phyloP scores from a whole-genome alignment of 2,113 vertebrate genomes.

The Asarcornis scutulata region DNA sequence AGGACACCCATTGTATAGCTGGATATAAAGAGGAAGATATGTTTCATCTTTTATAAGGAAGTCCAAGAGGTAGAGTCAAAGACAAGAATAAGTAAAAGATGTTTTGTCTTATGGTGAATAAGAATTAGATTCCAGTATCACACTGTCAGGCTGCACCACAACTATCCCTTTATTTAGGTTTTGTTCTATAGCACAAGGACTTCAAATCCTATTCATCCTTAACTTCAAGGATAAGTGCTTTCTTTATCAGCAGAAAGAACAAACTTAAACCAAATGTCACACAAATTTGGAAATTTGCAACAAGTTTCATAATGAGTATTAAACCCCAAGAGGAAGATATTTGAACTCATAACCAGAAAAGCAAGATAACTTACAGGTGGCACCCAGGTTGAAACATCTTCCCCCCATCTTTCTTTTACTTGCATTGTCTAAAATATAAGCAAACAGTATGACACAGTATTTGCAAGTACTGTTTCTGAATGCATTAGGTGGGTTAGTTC shows the following conservation, averaged over 20 bases:
- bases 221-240: constrained; percentile 52
- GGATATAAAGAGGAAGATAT: constrained; percentile 22
- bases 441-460: neutral
- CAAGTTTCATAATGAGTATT: constrained; percentile 27
- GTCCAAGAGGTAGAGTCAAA: constrained; percentile 60
- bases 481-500: constrained; percentile 46
- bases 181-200: constrained; percentile 32
- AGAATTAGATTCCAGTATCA: constrained; percentile 42
- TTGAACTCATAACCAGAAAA: neutral
- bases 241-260: constrained; percentile 51
- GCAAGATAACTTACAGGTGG: neutral
- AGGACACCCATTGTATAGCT: constrained; percentile 50
- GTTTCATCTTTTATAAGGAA: constrained; percentile 63
- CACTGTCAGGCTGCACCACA: constrained; percentile 29
- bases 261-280: constrained; percentile 31
- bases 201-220: constrained; percentile 56
- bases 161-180: constrained; percentile 45
- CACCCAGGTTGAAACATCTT: neutral
- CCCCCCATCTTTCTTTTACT: neutral
- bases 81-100: constrained; percentile 46
- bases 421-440: constrained; percentile 11
- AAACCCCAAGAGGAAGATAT: neutral
- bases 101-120: constrained; percentile 55
- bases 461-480: constrained; percentile 36
- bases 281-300: constrained; percentile 38